Conservation (phyloP, 1,140 invertebrate species). For the Drosophila bocqueti region DNA sequence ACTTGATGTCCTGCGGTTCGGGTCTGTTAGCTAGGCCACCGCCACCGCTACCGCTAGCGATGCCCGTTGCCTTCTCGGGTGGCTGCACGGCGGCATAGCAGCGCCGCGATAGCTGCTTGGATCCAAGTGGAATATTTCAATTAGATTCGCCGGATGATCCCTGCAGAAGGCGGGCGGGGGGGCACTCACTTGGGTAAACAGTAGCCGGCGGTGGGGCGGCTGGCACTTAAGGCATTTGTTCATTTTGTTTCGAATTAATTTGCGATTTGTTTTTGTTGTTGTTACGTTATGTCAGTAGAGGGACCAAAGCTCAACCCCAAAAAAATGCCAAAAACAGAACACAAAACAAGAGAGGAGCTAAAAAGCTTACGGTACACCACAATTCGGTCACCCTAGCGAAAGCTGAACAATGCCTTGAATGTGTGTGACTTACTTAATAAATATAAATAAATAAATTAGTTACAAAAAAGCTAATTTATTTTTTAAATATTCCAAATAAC, state of each 20-base stretch:
- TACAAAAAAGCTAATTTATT: too few species aligned
- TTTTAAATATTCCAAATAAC: too few species aligned
- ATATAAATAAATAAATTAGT: too few species aligned
- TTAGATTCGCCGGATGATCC: not conserved
- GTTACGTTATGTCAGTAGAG: constrained; percentile 39
- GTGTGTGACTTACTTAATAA: too few species aligned
- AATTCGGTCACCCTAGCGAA: too few species aligned
- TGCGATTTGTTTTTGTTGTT: constrained; percentile 2
- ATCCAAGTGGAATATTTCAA: not conserved
- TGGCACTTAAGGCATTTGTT: constrained; percentile 23
- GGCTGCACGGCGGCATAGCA: constrained; percentile 46
- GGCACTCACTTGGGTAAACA: constrained; percentile 23
- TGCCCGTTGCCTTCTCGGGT: not conserved
- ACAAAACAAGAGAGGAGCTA: too few species aligned
- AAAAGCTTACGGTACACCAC: too few species aligned
- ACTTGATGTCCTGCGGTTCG: constrained; percentile 69
- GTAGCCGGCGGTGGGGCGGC: constrained; percentile 6
- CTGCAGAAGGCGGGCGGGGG: not conserved
- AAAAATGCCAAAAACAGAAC: not conserved
- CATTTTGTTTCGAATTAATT: constrained; percentile 16
- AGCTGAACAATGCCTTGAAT: too few species aligned
- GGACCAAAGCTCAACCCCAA: not conserved
- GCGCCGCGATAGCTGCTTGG: constrained; percentile 31
- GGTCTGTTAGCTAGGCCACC: constrained; percentile 62
- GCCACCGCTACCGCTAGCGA: constrained; percentile 37